These are phyloP conservation scores for Heliconius cydno DNA, from an alignment of 2,888 invertebrate genomes.

Conservation along the genomic window DNA sequence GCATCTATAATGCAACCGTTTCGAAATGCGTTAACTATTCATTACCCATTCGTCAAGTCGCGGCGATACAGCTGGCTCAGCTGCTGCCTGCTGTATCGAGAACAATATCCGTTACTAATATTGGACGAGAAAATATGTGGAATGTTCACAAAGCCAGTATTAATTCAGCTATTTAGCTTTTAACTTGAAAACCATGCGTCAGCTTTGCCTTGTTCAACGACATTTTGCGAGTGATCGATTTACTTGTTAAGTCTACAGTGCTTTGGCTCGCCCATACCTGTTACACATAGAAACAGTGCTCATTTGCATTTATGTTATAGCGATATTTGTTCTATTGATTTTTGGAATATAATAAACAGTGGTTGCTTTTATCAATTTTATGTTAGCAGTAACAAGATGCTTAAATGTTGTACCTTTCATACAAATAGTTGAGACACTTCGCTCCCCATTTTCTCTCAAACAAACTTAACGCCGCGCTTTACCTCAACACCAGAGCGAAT, in stretches of 20 bases:
- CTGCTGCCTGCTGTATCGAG: constrained; percentile 43
- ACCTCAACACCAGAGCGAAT: too few species aligned
- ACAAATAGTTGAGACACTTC: too few species aligned
- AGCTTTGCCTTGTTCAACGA: constrained; percentile 29
- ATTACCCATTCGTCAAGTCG: constrained; percentile 46
- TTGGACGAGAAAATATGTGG: constrained; percentile 44
- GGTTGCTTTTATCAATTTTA: too few species aligned
- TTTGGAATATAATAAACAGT: background rate
- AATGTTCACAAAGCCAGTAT: constrained; percentile 45
- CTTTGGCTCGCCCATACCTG: constrained; percentile 9
- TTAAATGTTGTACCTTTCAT: too few species aligned
- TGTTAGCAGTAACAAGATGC: too few species aligned
- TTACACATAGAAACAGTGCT: background rate
- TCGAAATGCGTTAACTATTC: constrained; percentile 45
- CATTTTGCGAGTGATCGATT: constrained; percentile 40
- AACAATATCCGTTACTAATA: constrained; percentile 42
- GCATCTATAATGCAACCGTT: constrained; percentile 44
- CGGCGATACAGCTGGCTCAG: constrained; percentile 44
- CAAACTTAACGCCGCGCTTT: too few species aligned
- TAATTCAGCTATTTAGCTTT: constrained; percentile 47
- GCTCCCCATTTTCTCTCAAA: too few species aligned
- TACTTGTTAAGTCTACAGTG: constrained; percentile 16
- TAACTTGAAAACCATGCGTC: constrained; percentile 42
- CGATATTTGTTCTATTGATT: background rate
- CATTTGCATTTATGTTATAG: background rate